Percentiles rank a stretch among this genome's conserved stretches.
Conservation (phyloP, 1,140 invertebrate species). For the Armadillidium nasatum region DNA sequence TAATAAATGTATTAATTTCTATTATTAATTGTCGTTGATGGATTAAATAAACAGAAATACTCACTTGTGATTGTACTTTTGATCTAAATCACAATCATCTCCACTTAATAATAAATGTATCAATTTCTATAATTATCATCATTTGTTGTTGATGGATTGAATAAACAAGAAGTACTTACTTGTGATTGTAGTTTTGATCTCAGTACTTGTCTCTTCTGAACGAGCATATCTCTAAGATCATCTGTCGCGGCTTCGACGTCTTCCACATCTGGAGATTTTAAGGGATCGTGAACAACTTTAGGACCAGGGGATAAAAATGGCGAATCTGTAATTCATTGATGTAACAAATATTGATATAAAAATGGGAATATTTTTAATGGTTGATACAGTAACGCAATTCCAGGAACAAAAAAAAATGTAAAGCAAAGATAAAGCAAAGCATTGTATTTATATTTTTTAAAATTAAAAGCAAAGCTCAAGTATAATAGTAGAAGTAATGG, state of each 20-base stretch:
- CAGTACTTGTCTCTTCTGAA: constrained; percentile 77
- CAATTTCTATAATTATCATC: no score
- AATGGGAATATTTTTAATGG: not conserved
- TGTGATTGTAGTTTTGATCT: constrained; percentile 67
- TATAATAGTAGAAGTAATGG: no score
- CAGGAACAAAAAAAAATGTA: no score
- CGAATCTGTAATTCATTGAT: constrained; percentile 23
- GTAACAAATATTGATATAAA: constrained; percentile 21
- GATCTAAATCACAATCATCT: no score
- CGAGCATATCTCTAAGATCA: constrained; percentile 82
- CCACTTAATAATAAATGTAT: no score
- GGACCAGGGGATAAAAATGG: constrained; percentile 30
- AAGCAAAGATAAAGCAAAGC: no score
- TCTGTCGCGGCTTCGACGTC: constrained; percentile 55
- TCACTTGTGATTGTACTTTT: constrained; percentile 67
- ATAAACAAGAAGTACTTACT: constrained; percentile 54
- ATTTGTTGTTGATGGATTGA: not conserved
- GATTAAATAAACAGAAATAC: not conserved
- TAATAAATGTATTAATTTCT: no score
- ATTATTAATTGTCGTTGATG: no score
- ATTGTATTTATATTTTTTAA: no score
- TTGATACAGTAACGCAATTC: constrained; percentile 12
- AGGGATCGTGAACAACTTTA: constrained; percentile 38
- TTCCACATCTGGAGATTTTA: constrained; percentile 39
- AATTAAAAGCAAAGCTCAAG: no score